Evolutionary conservation across 2,113 vertebrate species (phyloP).

Genomic region (Theristicus caerulescens): DNA sequence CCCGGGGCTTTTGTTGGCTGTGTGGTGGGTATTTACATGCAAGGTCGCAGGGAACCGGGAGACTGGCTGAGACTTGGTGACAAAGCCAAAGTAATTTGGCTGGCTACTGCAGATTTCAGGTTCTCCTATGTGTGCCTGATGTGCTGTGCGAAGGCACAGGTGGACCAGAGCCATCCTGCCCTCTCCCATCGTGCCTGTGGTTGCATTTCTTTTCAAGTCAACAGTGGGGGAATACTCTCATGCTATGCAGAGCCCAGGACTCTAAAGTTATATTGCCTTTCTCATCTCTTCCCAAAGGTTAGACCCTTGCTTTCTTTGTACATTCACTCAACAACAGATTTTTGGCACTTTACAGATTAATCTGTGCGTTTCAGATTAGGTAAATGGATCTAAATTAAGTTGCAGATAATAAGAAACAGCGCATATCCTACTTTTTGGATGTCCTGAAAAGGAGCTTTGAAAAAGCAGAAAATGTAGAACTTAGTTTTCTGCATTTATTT

Average conservation of each 20-base stretch:
- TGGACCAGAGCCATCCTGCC: background rate
- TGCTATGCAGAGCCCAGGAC: background rate
- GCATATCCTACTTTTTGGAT: background rate
- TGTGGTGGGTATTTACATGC: rapidly evolving
- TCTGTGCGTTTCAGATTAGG: background rate
- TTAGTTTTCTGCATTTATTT: background rate
- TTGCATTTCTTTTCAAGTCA: background rate
- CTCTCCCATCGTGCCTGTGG: background rate
- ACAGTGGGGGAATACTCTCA: background rate
- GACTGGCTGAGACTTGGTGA: background rate
- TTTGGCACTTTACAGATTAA: background rate
- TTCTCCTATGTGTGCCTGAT: background rate
- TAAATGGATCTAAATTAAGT: background rate
- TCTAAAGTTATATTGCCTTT: background rate
- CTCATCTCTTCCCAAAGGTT: background rate
- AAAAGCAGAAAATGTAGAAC: background rate
- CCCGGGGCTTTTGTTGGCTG: background rate
- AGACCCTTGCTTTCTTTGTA: background rate
- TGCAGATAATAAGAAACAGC: background rate
- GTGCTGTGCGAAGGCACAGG: background rate
- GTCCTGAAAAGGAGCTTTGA: background rate
- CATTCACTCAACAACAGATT: background rate
- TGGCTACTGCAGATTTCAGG: background rate
- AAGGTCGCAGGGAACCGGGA: rapidly evolving
- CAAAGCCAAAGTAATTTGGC: background rate